Evolutionary conservation across 2,113 vertebrate genomes (phyloP), one percentile per base, ranked within the genome.

Genomic region (Prochilodus magdalenae): DNA sequence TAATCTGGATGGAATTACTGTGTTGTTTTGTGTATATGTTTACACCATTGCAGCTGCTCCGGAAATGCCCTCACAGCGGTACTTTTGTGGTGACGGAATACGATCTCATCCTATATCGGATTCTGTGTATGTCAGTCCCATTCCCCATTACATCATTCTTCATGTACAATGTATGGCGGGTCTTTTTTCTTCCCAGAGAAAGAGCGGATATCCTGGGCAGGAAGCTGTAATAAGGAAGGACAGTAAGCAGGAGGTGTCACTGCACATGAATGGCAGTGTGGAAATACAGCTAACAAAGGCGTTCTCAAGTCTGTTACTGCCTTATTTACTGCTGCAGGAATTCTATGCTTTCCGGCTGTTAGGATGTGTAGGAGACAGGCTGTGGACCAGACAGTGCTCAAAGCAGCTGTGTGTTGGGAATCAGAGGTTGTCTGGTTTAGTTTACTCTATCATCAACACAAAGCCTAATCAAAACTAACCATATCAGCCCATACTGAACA

Each of bases 121-220:
- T 69, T 16, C 74, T 53, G 27, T 47, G 24, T 83, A 47, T 85
- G 33, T 86, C 73, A 71, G 26, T 86, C 29, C 63, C n/a, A 69
- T 62, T n/a, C 53, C 27, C 40, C 24, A 55, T 83, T 83, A 79
- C 82, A 76, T 82, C 85, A 85, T 77, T 22, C 82, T 59, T 51
- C 40, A 74, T 60, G 26, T 77, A 83, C 75, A 81, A 83, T 76
- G 79, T 77, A 80, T 72, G 22, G 47, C 18, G 71, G 60, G 67
- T 20, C 26, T 57, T 84, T 77, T 83, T 82, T 63, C n/a, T 77
- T 63, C 69, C 49, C 77, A 86, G 70, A 85, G 87, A 88, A 88
- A 88, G 85, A 87, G 49, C 86, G 89, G 87, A 90, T 84, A 86
- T 90, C 89, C 89, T 88, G 79, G 2, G 40, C 65, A 82, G 84